Evolutionary conservation across 2,888 invertebrate genomes (phyloP).

Genomic region (Eubasilissa splendida): DNA sequence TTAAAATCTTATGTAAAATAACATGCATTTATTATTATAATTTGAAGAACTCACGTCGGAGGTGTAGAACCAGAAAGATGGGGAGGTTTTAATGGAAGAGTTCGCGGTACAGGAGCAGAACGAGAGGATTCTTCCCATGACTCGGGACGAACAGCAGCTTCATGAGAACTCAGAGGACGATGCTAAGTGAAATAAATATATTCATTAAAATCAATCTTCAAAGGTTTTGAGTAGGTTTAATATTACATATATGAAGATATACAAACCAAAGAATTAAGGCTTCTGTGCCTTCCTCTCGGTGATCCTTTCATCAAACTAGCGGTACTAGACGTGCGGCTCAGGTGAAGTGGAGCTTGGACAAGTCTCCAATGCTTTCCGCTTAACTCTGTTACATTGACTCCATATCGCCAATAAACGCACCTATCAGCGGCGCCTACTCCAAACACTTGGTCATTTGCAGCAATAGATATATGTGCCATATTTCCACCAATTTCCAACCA

Average conservation of each 20-base stretch:
- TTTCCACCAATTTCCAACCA: constrained; percentile 94
- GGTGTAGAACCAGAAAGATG: constrained; percentile 61
- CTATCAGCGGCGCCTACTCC: constrained; percentile 89
- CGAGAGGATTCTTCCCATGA: constrained; percentile 82
- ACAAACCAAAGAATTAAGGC: constrained; percentile 76
- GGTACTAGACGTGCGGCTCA: constrained; percentile 87
- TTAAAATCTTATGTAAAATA: background rate
- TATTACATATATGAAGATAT: background rate
- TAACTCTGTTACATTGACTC: constrained; percentile 81
- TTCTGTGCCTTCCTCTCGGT: constrained; percentile 79
- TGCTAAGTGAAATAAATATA: constrained; percentile 43
- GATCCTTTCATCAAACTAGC: constrained; percentile 78
- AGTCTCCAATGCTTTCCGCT: constrained; percentile 92
- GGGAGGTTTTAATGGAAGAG: constrained; percentile 72
- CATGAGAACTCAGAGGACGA: constrained; percentile 53
- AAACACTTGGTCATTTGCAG: constrained; percentile 91
- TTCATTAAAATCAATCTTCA: background rate
- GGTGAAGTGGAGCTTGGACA: constrained; percentile 85
- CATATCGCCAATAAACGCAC: constrained; percentile 84
- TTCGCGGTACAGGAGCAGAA: constrained; percentile 82
- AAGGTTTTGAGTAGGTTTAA: background rate
- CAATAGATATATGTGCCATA: constrained; percentile 87
- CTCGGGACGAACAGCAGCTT: constrained; percentile 71
- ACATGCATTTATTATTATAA: background rate
- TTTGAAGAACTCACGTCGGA: constrained; percentile 59